Percentiles rank a stretch among this genome's conserved stretches.
These are phyloP conservation scores for Sicus ferrugineus DNA, from an alignment of 2,888 invertebrate genomes.

Conservation along the genomic window DNA sequence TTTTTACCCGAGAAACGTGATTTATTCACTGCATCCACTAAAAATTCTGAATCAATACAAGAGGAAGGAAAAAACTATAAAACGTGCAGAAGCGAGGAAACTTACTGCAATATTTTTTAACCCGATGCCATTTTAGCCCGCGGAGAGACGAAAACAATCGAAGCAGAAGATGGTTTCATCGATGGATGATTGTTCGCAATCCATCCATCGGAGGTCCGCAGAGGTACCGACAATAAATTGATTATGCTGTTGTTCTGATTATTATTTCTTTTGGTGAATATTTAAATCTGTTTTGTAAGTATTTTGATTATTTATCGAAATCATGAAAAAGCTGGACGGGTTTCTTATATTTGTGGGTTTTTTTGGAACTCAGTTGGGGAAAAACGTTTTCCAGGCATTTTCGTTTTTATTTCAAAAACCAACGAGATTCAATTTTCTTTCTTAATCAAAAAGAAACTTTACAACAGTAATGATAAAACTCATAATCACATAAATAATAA, in stretches of 20 bases:
- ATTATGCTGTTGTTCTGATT: neutral
- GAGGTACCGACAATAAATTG: neutral
- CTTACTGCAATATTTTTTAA: neutral
- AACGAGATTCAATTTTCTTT: too few relatives aligned
- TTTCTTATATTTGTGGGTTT: too few relatives aligned
- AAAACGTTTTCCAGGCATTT: too few relatives aligned
- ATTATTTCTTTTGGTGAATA: neutral
- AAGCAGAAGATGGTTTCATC: neutral
- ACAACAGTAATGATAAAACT: neutral
- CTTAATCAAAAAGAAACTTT: slow-evolving; percentile 11
- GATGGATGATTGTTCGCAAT: neutral
- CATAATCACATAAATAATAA: slow-evolving; percentile 1
- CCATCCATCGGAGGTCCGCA: neutral
- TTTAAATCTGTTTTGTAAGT: too few relatives aligned
- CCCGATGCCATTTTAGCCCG: neutral
- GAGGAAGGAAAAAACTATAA: too few relatives aligned
- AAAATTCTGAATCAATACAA: neutral
- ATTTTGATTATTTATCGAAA: too few relatives aligned
- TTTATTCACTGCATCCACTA: neutral
- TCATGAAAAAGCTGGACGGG: too few relatives aligned
- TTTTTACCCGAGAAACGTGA: neutral
- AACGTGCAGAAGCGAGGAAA: neutral
- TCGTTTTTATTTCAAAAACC: too few relatives aligned
- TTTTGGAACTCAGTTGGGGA: too few relatives aligned
- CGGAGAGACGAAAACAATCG: neutral